Evolutionary conservation across 1,140 invertebrate genomes (phyloP).

Genomic region (Danaus plexippus): DNA sequence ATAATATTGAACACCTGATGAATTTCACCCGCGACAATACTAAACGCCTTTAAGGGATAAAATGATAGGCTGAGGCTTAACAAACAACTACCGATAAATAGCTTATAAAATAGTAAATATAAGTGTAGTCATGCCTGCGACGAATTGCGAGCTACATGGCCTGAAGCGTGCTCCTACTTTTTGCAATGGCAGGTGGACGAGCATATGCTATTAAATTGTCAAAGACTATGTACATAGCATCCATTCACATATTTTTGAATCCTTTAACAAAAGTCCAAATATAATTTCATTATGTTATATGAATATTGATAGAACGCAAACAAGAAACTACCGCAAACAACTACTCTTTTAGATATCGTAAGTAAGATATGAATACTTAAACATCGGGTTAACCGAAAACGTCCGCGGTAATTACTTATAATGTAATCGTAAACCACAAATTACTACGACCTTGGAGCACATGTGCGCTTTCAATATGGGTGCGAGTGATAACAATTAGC

Average conservation of each 20-base stretch:
- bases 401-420: slow-evolving; percentile 24
- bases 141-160: slow-evolving; percentile 62
- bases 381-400: slow-evolving; percentile 16
- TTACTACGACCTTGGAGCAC: slow-evolving; percentile 46
- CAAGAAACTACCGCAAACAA: slow-evolving; percentile 13
- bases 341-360: slow-evolving; percentile 17
- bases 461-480: slow-evolving; percentile 47
- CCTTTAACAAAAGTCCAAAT: slow-evolving; percentile 47
- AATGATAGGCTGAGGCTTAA: slow-evolving; percentile 49
- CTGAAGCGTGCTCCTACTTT: slow-evolving; percentile 66
- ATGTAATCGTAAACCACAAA: slow-evolving; percentile 55
- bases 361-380: slow-evolving; percentile 28
- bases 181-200: slow-evolving; percentile 63
- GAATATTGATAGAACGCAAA: slow-evolving; percentile 9
- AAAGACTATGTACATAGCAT: slow-evolving; percentile 48
- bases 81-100: slow-evolving; percentile 67
- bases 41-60: slow-evolving; percentile 23
- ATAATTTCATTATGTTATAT: too few species aligned
- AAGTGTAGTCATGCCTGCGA: slow-evolving; percentile 49
- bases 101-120: slow-evolving; percentile 56
- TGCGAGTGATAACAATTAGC: slow-evolving; percentile 46
- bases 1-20: slow-evolving; percentile 15
- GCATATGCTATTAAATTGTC: slow-evolving; percentile 71
- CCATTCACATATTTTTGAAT: slow-evolving; percentile 41
- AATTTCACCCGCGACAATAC: slow-evolving; percentile 23